Evolutionary conservation across 2,797 vertebrate species (phyloP), one percentile per base, ranked within the genome.

Genomic region (Phataginus tetradactyla): DNA sequence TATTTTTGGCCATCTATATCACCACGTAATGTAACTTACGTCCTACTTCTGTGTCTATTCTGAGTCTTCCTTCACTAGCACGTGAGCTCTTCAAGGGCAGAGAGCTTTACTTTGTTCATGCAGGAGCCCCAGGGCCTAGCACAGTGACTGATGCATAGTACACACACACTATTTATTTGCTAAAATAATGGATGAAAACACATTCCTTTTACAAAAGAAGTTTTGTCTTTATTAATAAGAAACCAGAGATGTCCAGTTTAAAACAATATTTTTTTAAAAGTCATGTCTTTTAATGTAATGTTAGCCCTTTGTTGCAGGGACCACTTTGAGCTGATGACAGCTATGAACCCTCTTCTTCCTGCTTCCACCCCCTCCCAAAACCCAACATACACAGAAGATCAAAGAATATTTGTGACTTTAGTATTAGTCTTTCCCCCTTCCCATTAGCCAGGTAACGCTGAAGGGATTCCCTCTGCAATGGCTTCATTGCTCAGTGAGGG

Each of bases 141-240:
- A 63, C 4, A 57, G 45, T 53, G 18, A 74, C 83, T 49, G 63
- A 72, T 8, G 81, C 55, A 91, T 0, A 72, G 64, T 6, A 39
- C 39, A 21, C 18, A 88, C 39, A 86, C 68, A 68, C 12, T 29
- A 13, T 12, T 18, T n/a, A 80, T 42, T 49, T 42, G 23, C 29
- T 90, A 61, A 96, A 92, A 68, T 57, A 88, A 94, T 64, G 17
- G 83, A 79, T 68, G 32, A 84, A 91, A 91, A 66, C 42, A 88
- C 64, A 95, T 83, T 85, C 75, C 6, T 91, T 95, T 61, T 45
- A 13, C 61, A 77, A 94, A 95, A 59, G 11, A 95, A 90, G 14
- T 55, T 97, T 63, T 95, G 68, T n/a, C 21, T 96, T 97, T 95
- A 97, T 86, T 97, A 90, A 92, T 83, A 93, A 97, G 90, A 97